Percentiles rank a stretch among this genome's conserved stretches.
Evolutionary conservation across 2,797 vertebrate species (phyloP).

Genomic region (Karalla daura): DNA sequence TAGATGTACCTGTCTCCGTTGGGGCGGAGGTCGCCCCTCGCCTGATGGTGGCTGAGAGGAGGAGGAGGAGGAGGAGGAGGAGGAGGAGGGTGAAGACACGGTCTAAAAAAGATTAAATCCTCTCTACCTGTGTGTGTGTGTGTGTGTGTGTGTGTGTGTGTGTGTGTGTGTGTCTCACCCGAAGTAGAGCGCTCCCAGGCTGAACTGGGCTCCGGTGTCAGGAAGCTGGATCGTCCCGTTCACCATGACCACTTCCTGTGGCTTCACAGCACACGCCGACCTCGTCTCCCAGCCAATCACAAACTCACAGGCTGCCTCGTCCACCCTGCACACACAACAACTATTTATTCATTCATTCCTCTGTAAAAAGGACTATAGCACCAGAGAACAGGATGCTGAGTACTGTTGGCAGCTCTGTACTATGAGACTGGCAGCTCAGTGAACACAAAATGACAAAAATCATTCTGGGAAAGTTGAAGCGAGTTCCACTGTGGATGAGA

Average conservation of each 20-base stretch:
- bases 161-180: constrained; percentile 52
- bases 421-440: no score
- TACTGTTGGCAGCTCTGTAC: no score
- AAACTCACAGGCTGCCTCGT: constrained; percentile 86
- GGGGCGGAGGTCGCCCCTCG: constrained; percentile 89
- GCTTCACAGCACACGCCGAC: constrained; percentile 89
- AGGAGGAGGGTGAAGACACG: no score
- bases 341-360: no score
- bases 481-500: neutral
- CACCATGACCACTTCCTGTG: constrained; percentile 86
- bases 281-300: constrained; percentile 92
- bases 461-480: neutral
- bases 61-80: neutral
- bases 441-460: no score
- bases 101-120: no score
- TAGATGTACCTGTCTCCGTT: constrained; percentile 92
- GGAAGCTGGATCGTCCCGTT: constrained; percentile 90
- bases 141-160: no score
- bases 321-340: constrained; percentile 79
- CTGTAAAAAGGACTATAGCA: no score
- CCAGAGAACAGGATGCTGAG: no score
- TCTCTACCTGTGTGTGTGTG: no score
- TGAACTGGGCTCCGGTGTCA: constrained; percentile 83
- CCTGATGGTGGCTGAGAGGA: constrained; percentile 85
- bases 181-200: constrained; percentile 75